A percentile compares a stretch with the other conserved stretches of the same genome.
phyloP scores from a whole-genome alignment of 2,797 vertebrate species.

The Coccyzus lansbergi region DNA sequence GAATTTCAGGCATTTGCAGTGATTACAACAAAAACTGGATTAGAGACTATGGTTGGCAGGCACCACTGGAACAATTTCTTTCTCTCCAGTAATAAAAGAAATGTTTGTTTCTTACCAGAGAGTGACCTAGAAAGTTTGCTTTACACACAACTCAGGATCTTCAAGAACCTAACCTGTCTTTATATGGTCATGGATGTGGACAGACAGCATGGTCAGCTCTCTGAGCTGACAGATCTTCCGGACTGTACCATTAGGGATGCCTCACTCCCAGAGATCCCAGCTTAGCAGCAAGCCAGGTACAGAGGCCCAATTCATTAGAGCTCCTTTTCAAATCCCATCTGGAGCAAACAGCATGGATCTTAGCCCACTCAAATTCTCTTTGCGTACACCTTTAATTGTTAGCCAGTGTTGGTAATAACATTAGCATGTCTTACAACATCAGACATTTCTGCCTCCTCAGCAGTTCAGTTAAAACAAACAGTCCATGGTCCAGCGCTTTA shows the following conservation, averaged over 20 bases:
- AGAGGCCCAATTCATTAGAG: not conserved
- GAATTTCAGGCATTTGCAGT: not conserved
- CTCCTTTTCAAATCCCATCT: not conserved
- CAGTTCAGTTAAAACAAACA: not conserved
- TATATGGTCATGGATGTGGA: no score
- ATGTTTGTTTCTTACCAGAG: not conserved
- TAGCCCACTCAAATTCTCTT: not conserved
- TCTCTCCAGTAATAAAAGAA: not conserved
- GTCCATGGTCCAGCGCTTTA: not conserved
- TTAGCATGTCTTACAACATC: not conserved
- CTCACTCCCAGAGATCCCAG: not conserved
- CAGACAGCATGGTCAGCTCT: not conserved
- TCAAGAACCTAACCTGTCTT: not conserved
- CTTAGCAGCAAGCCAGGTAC: not conserved
- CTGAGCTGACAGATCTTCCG: not conserved
- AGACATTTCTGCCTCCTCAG: not conserved
- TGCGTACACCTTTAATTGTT: not conserved
- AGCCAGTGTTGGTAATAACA: not conserved
- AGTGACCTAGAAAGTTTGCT: not conserved
- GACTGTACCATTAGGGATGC: not conserved
- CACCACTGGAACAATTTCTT: not conserved
- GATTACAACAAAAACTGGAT: not conserved
- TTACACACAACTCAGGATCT: not conserved
- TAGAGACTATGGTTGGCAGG: not conserved
- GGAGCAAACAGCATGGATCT: accelerated